These are phyloP conservation scores for Chorisops tibialis DNA, from an alignment of 2,888 invertebrate species.

Conservation along the genomic window DNA sequence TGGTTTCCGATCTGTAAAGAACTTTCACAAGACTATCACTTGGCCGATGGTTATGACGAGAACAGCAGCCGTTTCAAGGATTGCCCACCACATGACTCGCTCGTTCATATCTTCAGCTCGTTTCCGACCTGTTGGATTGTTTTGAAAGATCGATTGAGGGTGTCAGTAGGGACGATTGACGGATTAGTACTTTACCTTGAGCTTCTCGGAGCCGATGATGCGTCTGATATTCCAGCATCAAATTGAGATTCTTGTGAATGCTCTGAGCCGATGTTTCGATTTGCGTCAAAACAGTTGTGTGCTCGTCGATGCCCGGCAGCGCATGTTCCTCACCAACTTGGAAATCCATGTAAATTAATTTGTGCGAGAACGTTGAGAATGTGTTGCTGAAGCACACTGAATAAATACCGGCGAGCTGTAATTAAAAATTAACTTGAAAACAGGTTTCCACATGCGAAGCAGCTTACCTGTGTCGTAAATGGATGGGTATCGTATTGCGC, in stretches of 20 bases:
- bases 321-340: conserved; percentile 90
- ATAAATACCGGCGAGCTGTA: conserved; percentile 65
- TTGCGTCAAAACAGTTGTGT: conserved; percentile 90
- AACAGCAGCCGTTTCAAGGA: conserved; percentile 82
- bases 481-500: conserved; percentile 94
- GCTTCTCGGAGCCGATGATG: conserved; percentile 94
- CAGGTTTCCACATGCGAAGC: not conserved
- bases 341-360: conserved; percentile 96
- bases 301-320: conserved; percentile 73
- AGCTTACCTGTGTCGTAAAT: conserved; percentile 65
- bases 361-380: conserved; percentile 98
- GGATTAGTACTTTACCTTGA: no score
- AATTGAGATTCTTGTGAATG: conserved; percentile 84
- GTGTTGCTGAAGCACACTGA: conserved; percentile 97
- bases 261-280: conserved; percentile 89
- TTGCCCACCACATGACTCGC: conserved; percentile 89
- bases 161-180: conserved; percentile 32
- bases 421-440: conserved; percentile 12
- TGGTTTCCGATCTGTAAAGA: conserved; percentile 74
- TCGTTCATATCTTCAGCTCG: conserved; percentile 96
- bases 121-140: conserved; percentile 62
- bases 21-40: conserved; percentile 86
- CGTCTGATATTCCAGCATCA: conserved; percentile 92
- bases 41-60: conserved; percentile 84
- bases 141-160: not conserved